A percentile compares a stretch with the other conserved stretches of the same genome.
Conservation (phyloP, 2,797 vertebrate genomes). For the Anableps anableps region DNA sequence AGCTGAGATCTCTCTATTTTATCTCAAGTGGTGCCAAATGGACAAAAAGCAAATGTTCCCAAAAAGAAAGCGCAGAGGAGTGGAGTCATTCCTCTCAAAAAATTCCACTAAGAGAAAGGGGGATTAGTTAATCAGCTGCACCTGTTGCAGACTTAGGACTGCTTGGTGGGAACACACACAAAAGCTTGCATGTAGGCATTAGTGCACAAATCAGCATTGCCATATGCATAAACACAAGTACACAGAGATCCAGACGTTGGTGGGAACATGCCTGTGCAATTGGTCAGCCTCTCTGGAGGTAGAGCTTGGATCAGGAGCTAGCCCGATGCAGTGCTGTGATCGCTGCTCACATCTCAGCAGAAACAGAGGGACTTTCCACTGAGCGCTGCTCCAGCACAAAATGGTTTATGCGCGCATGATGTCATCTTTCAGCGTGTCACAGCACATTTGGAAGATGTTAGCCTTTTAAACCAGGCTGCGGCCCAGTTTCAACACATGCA, state of each 20-base stretch:
- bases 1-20: slow-evolving; percentile 68
- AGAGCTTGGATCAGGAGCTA: slow-evolving; percentile 47
- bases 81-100: slow-evolving; percentile 58
- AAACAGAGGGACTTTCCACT: slow-evolving; percentile 76
- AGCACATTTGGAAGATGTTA: slow-evolving; percentile 77
- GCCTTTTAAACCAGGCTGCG: slow-evolving; percentile 22
- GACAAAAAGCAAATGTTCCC: slow-evolving; percentile 69
- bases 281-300: slow-evolving; percentile 62
- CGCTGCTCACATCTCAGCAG: slow-evolving; percentile 47
- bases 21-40: slow-evolving; percentile 61
- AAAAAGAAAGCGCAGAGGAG: slow-evolving; percentile 55
- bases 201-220: neutral
- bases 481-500: slow-evolving; percentile 51
- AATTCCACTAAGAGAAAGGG: slow-evolving; percentile 63
- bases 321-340: slow-evolving; percentile 44
- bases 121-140: slow-evolving; percentile 76
- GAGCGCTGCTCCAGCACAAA: slow-evolving; percentile 43
- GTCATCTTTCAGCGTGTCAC: slow-evolving; percentile 68
- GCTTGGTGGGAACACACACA: slow-evolving; percentile 61
- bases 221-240: slow-evolving; percentile 11
- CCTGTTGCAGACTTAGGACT: slow-evolving; percentile 65
- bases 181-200: slow-evolving; percentile 7
- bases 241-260: slow-evolving; percentile 12
- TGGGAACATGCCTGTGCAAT: slow-evolving; percentile 63
- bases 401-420: slow-evolving; percentile 69